A percentile compares a stretch with the other conserved stretches of the same genome.
Evolutionary conservation across 2,888 invertebrate species (phyloP).

Genomic region (Dione vanillae): DNA sequence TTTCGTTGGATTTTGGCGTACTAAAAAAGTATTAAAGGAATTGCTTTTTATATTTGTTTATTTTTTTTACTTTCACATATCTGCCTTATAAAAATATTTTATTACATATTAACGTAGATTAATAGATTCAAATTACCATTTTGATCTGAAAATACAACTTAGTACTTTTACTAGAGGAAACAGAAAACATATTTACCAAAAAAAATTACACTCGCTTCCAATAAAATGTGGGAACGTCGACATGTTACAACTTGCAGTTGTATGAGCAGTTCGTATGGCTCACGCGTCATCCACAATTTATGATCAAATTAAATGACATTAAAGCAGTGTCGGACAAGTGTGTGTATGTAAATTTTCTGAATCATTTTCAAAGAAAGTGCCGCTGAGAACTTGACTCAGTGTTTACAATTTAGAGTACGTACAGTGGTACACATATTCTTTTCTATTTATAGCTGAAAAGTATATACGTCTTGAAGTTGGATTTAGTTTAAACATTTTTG

Average conservation of each 20-base stretch:
- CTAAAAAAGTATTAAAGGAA: no score
- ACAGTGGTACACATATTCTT: no score
- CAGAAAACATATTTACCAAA: neutral
- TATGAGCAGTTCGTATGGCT: conserved; percentile 8
- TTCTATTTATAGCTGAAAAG: no score
- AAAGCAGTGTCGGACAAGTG: conserved; percentile 12
- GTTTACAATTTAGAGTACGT: neutral
- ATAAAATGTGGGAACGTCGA: conserved; percentile 5
- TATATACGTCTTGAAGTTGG: no score
- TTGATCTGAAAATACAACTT: no score
- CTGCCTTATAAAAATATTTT: no score
- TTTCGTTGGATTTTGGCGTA: no score
- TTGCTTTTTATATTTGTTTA: no score
- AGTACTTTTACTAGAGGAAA: neutral
- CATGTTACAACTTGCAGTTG: neutral
- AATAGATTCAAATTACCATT: no score
- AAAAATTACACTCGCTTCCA: neutral
- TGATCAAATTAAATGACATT: conserved; percentile 31
- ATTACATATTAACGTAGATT: neutral
- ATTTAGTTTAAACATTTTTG: no score
- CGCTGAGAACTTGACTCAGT: conserved; percentile 27
- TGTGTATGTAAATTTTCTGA: conserved; percentile 27
- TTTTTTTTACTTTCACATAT: no score
- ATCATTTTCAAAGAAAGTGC: conserved; percentile 38
- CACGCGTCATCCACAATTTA: conserved; percentile 27